Evolutionary conservation across 2,888 invertebrate species (phyloP).

Genomic region (Andrena hattorfiana): DNA sequence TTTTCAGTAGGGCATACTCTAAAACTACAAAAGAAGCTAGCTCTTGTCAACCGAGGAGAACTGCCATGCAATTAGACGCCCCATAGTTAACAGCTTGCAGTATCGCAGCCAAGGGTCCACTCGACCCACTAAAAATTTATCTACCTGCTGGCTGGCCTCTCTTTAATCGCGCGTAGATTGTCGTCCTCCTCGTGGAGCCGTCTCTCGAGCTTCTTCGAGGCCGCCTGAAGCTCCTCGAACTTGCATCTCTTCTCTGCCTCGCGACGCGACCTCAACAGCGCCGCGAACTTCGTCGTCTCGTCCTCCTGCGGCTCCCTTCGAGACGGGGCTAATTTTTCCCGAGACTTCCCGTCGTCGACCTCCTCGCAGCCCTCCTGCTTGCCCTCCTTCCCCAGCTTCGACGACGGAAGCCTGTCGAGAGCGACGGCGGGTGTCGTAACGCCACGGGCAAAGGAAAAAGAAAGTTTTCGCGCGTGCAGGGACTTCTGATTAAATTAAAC

Average conservation of each 20-base stretch:
- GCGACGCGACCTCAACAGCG: constrained; percentile 69
- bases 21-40: neutral
- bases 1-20: neutral
- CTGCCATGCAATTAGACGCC: neutral
- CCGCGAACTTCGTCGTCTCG: constrained; percentile 76
- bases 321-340: constrained; percentile 51
- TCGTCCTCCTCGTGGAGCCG: constrained; percentile 72
- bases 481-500: constrained; percentile 22
- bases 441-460: neutral
- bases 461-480: constrained; percentile 4
- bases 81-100: no score
- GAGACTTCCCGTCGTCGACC: constrained; percentile 44
- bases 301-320: constrained; percentile 58
- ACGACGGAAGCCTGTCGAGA: constrained; percentile 47
- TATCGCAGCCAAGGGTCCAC: neutral
- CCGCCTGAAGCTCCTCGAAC: constrained; percentile 80
- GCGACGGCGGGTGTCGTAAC: constrained; percentile 15
- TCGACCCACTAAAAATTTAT: neutral
- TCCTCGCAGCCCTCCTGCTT: constrained; percentile 41
- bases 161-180: constrained; percentile 60
- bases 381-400: constrained; percentile 49
- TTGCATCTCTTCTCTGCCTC: constrained; percentile 75
- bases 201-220: constrained; percentile 78
- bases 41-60: neutral
- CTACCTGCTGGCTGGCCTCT: constrained; percentile 53